Evolutionary conservation across 2,113 vertebrate genomes (phyloP).

Genomic region (Nothocercus julius): DNA sequence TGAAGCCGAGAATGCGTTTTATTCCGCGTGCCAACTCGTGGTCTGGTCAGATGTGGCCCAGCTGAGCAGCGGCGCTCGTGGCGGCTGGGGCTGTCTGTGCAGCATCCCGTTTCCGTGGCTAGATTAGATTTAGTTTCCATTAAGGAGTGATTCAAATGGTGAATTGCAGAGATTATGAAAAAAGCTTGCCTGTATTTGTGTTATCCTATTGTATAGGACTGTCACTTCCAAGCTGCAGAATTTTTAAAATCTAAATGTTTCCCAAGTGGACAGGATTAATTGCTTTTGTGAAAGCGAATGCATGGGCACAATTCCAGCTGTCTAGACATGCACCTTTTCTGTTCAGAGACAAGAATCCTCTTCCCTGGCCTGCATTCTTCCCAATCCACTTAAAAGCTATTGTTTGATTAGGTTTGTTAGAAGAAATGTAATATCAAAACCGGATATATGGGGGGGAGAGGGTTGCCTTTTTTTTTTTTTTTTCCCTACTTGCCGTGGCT

Average conservation of each 20-base stretch:
- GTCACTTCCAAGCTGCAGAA: neutral
- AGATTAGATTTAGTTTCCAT: slow-evolving; percentile 29
- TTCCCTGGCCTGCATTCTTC: neutral
- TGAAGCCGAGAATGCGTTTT: neutral
- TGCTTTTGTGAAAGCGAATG: neutral
- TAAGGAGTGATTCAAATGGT: neutral
- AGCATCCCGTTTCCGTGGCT: neutral
- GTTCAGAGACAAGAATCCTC: neutral
- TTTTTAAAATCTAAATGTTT: neutral
- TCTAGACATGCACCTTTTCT: neutral
- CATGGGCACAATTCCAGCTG: neutral
- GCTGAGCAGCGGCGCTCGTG: neutral
- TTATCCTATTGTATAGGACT: neutral
- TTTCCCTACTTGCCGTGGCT: neutral
- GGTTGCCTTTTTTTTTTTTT: neutral
- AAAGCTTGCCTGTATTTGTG: neutral
- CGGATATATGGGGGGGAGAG: neutral
- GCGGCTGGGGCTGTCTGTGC: neutral
- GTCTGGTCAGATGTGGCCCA: neutral
- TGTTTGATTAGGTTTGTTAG: neutral
- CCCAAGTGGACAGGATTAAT: neutral
- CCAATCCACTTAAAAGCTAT: neutral
- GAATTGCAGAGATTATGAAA: neutral
- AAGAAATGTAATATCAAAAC: neutral
- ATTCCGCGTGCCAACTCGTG: neutral